These are phyloP conservation scores for Timandra comae DNA, from an alignment of 2,888 invertebrate species.

Conservation along the genomic window DNA sequence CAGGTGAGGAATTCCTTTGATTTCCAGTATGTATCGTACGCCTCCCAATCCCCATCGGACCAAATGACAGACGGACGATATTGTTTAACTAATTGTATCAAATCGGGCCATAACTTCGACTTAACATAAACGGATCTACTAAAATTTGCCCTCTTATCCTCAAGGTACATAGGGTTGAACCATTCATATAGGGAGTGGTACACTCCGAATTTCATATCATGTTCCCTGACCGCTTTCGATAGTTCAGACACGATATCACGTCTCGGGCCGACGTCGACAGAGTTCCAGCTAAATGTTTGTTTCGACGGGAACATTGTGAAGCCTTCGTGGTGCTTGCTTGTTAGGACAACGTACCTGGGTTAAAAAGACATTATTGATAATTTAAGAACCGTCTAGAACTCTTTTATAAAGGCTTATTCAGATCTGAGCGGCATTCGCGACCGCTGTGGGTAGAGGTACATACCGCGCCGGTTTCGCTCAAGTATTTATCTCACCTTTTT, in stretches of 20 bases:
- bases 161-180: conserved; percentile 88
- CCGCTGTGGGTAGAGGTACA: no score
- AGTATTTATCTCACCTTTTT: no score
- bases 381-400: no score
- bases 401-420: no score
- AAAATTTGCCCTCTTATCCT: conserved; percentile 81
- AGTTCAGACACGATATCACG: conserved; percentile 88
- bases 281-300: conserved; percentile 90
- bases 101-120: conserved; percentile 86
- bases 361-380: no score
- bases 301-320: conserved; percentile 90
- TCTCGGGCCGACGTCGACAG: conserved; percentile 85
- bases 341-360: conserved; percentile 80
- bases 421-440: no score
- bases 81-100: conserved; percentile 83
- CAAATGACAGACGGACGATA: conserved; percentile 89
- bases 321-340: conserved; percentile 94
- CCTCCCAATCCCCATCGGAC: conserved; percentile 98
- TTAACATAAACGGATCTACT: conserved; percentile 80
- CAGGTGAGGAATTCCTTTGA: conserved; percentile 91
- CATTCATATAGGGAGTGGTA: conserved; percentile 93
- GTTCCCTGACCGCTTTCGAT: conserved; percentile 79
- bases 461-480: no score
- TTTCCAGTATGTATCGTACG: conserved; percentile 88
- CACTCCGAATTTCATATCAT: conserved; percentile 85